Evolutionary conservation across 2,888 invertebrate genomes (phyloP).

Genomic region (Sinotaia quadrata): DNA sequence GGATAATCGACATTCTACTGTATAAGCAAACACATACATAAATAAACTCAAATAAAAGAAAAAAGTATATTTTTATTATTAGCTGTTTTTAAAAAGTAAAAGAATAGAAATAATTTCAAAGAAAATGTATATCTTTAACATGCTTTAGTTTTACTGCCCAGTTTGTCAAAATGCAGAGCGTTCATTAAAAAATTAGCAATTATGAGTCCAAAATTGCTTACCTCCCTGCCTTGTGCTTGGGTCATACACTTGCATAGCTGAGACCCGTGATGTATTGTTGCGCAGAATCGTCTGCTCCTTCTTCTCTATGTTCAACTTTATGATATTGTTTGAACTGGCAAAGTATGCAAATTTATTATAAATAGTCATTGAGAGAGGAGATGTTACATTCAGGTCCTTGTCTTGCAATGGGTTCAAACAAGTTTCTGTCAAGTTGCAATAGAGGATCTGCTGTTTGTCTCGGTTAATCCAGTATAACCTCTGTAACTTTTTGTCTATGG

Average conservation of each 20-base stretch:
- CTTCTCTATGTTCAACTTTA: constrained; percentile 76
- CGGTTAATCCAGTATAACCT: constrained; percentile 83
- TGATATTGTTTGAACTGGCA: constrained; percentile 78
- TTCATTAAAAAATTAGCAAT: too few relatives aligned
- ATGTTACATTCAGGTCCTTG: background rate
- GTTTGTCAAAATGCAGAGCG: too few relatives aligned
- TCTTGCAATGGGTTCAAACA: background rate
- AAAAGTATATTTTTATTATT: too few relatives aligned
- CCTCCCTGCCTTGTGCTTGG: constrained; percentile 37
- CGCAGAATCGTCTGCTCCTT: constrained; percentile 69
- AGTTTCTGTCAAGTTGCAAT: constrained; percentile 29
- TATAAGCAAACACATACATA: too few relatives aligned
- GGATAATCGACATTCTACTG: too few relatives aligned
- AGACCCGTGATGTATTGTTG: constrained; percentile 75
- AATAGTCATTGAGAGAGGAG: constrained; percentile 75
- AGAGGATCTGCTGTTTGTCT: constrained; percentile 55
- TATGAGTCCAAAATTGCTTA: too few relatives aligned
- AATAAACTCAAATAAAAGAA: too few relatives aligned
- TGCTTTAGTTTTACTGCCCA: too few relatives aligned
- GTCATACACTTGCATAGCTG: constrained; percentile 72
- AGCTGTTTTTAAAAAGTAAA: too few relatives aligned
- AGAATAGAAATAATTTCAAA: too few relatives aligned
- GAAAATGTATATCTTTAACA: too few relatives aligned
- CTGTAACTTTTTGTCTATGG: constrained; percentile 77
- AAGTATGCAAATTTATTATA: constrained; percentile 64